Evolutionary conservation across 2,888 invertebrate species (phyloP).

Genomic region (Apocheima hispidaria): DNA sequence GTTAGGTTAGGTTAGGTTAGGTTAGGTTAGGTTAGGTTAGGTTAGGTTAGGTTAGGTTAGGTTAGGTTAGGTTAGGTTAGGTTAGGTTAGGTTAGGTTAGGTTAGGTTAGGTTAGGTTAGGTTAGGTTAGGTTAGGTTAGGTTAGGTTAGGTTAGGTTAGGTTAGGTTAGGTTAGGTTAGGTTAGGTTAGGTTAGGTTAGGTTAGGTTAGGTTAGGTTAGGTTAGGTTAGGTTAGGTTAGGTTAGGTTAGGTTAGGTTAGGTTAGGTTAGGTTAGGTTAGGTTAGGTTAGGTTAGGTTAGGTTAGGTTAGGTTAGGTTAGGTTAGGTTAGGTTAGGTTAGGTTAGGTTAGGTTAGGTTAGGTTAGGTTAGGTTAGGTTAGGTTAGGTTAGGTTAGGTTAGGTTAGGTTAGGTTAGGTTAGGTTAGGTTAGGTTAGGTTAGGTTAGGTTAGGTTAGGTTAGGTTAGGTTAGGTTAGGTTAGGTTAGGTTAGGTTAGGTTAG

Average conservation of each 20-base stretch:
- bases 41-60: conserved; percentile 40
- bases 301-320: conserved; percentile 32
- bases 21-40: conserved; percentile 37
- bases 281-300: conserved; percentile 26
- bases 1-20: conserved; percentile 33
- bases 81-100: conserved; percentile 35
- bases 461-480: conserved; percentile 37
- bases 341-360: conserved; percentile 43
- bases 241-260: conserved; percentile 28
- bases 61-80: conserved; percentile 35
- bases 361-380: conserved; percentile 34
- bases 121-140: conserved; percentile 30
- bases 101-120: conserved; percentile 40
- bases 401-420: conserved; percentile 37
- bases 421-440: conserved; percentile 34
- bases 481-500: conserved; percentile 37
- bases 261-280: conserved; percentile 29
- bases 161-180: conserved; percentile 27
- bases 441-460: conserved; percentile 33
- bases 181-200: conserved; percentile 27
- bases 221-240: conserved; percentile 28
- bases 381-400: conserved; percentile 33
- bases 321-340: conserved; percentile 42
- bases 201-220: conserved; percentile 21
- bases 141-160: conserved; percentile 25